Conservation (phyloP, 2,888 invertebrate species). For the Apamea epomidion region DNA sequence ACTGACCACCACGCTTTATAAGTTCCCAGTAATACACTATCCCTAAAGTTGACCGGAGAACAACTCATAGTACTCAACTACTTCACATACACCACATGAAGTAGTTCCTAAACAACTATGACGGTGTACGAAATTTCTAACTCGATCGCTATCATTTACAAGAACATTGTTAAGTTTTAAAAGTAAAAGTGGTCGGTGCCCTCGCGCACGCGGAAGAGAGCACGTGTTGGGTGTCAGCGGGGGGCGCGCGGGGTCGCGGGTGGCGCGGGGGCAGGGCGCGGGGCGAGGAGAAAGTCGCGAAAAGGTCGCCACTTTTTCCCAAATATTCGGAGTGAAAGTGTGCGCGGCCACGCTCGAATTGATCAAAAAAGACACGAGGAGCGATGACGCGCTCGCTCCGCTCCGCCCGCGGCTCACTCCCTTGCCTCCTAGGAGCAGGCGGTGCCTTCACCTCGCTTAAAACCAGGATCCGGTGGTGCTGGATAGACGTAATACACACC, state of each 20-base stretch:
- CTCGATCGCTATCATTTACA: constrained; percentile 38
- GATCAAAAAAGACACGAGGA: constrained; percentile 75
- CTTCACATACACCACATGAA: background rate
- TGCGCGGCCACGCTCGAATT: constrained; percentile 80
- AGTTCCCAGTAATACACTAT: background rate
- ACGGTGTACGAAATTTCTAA: constrained; percentile 27
- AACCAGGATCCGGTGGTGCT: background rate
- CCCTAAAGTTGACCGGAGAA: background rate
- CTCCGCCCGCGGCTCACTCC: background rate
- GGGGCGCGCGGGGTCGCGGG: constrained; percentile 63
- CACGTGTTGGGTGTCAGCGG: constrained; percentile 72
- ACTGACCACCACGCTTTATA: background rate
- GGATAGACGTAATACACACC: background rate
- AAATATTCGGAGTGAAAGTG: constrained; percentile 90
- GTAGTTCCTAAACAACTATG: constrained; percentile 7
- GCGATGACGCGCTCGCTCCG: constrained; percentile 45
- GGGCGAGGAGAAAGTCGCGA: constrained; percentile 86
- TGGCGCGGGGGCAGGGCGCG: constrained; percentile 63
- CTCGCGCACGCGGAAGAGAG: constrained; percentile 84
- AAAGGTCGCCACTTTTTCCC: constrained; percentile 90
- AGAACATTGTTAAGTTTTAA: constrained; percentile 76
- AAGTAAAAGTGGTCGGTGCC: constrained; percentile 86
- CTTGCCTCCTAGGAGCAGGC: background rate
- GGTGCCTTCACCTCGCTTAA: too few relatives aligned
- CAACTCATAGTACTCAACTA: background rate